Evolutionary conservation across 2,797 vertebrate species (phyloP).

Genomic region (Alectoris magna): DNA sequence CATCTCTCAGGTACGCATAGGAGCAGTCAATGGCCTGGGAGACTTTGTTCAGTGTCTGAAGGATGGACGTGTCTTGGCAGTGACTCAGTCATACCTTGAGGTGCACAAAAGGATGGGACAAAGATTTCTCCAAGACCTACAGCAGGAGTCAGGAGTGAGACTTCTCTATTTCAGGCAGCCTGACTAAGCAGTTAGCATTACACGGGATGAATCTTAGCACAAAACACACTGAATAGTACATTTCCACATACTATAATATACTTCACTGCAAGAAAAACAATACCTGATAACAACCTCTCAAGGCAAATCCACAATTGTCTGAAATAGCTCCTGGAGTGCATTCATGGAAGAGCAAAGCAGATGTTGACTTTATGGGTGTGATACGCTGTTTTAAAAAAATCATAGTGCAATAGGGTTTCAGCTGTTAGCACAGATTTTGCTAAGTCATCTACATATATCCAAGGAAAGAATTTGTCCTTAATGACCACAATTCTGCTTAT

Average conservation of each 20-base stretch:
- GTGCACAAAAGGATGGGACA: background rate
- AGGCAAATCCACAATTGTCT: background rate
- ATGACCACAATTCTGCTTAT: background rate
- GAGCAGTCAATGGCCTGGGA: background rate
- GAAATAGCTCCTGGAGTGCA: background rate
- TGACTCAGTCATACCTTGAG: background rate
- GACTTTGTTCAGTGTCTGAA: background rate
- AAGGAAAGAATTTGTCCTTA: background rate
- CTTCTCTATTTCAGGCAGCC: background rate
- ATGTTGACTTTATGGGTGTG: background rate
- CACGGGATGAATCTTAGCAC: background rate
- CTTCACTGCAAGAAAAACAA: background rate
- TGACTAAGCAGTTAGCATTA: background rate
- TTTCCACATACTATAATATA: background rate
- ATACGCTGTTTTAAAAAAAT: constrained; percentile 28
- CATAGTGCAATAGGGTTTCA: background rate
- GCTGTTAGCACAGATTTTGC: background rate
- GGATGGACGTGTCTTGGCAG: background rate
- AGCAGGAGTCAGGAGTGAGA: background rate
- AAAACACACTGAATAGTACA: background rate
- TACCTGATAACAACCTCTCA: background rate
- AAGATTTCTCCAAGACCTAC: background rate
- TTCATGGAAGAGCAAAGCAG: background rate
- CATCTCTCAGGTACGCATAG: background rate
- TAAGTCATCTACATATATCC: background rate